These are phyloP conservation scores for Laodelphax striatellus DNA, from an alignment of 1,140 invertebrate species.

Conservation along the genomic window DNA sequence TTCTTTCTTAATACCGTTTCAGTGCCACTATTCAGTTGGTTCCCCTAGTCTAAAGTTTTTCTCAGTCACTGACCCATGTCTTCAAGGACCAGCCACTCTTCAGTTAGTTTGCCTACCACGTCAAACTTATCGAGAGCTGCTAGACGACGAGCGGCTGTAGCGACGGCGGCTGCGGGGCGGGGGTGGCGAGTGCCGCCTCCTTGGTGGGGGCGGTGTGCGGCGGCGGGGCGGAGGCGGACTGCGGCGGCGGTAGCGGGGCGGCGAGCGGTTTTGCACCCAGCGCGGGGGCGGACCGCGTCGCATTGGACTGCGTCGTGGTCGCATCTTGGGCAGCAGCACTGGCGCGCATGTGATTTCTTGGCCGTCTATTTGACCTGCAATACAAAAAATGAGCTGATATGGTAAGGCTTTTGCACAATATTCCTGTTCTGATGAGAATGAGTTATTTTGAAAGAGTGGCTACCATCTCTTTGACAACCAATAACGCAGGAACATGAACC, in stretches of 20 bases:
- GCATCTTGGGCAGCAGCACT: conserved; percentile 64
- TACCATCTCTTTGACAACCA: no score
- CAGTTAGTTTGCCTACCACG: no score
- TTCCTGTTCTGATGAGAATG: no score
- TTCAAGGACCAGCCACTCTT: no score
- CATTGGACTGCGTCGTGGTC: conserved; percentile 49
- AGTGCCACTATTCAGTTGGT: no score
- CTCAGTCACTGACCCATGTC: no score
- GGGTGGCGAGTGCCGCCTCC: conserved; percentile 36
- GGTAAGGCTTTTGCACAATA: no score
- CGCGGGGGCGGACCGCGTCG: conserved; percentile 41
- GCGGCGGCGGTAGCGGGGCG: conserved; percentile 47
- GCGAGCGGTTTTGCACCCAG: conserved; percentile 31
- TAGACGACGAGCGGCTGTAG: conserved; percentile 67
- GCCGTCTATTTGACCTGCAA: conserved; percentile 65
- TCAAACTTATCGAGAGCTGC: conserved; percentile 49
- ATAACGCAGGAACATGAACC: no score
- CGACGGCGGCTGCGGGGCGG: conserved; percentile 54
- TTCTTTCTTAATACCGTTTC: no score
- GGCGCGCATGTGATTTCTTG: conserved; percentile 91
- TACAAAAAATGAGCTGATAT: not conserved
- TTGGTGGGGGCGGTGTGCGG: conserved; percentile 41
- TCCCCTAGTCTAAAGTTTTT: no score
- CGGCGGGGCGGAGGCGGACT: conserved; percentile 37
- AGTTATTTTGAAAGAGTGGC: no score